Conservation (phyloP, 2,113 vertebrate species). For the Pterocles gutturalis region DNA sequence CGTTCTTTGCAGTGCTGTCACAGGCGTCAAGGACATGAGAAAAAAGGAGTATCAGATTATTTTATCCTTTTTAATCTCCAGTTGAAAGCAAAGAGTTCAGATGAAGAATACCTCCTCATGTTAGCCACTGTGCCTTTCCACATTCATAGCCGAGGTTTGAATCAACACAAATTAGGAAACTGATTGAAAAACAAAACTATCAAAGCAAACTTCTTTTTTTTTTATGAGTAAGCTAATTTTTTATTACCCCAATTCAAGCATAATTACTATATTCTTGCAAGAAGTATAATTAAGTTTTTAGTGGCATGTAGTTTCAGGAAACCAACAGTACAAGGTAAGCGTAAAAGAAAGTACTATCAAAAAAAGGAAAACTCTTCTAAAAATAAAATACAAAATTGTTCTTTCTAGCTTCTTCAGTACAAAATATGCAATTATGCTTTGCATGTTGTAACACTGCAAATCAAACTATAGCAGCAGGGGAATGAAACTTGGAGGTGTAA, state of each 20-base stretch:
- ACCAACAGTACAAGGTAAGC: neutral
- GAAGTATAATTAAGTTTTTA: conserved; percentile 25
- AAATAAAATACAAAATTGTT: neutral
- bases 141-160: neutral
- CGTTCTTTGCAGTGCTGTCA: neutral
- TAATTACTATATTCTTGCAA: conserved; percentile 34
- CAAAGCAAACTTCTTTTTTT: conserved; percentile 7
- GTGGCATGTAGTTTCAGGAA: neutral
- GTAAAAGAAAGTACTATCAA: neutral
- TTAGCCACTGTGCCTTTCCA: neutral
- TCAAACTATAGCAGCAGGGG: neutral
- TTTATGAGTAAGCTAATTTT: neutral
- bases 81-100: neutral
- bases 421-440: neutral
- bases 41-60: neutral
- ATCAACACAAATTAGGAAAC: neutral
- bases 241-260: neutral
- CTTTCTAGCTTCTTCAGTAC: neutral
- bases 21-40: neutral
- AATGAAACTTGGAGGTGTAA: neutral
- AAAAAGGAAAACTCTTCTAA: neutral
- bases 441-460: neutral
- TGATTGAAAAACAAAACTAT: neutral
- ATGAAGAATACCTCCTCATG: neutral
- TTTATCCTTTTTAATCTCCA: neutral